Evolutionary conservation across 2,797 vertebrate species (phyloP).

Genomic region (Typhlichthys subterraneus): DNA sequence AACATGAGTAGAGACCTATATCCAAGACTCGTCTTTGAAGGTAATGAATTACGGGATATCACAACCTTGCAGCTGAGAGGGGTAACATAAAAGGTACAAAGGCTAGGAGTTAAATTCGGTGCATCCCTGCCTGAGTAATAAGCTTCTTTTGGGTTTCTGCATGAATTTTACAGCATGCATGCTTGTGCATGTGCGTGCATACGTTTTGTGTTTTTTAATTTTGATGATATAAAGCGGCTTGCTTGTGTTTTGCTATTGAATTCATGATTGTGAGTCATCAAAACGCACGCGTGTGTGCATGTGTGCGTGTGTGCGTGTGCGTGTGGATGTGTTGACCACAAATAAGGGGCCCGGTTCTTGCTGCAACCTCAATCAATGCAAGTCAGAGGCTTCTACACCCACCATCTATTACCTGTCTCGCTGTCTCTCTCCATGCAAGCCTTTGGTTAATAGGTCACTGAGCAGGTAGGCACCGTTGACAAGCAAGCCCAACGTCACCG

Average conservation of each 20-base stretch:
- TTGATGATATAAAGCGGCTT: neutral
- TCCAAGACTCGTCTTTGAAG: conserved; percentile 62
- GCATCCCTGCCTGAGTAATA: conserved; percentile 37
- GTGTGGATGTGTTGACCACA: neutral
- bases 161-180: conserved; percentile 30
- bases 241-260: conserved; percentile 1
- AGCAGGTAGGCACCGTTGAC: conserved; percentile 15
- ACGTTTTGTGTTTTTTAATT: neutral
- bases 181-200: neutral
- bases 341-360: neutral
- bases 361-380: conserved; percentile 1
- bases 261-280: conserved; percentile 4
- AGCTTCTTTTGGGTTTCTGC: conserved; percentile 22
- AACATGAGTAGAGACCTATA: conserved; percentile 52
- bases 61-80: conserved; percentile 50
- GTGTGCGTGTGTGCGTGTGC: neutral
- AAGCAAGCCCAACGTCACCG: conserved; percentile 29
- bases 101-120: conserved; percentile 37
- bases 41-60: conserved; percentile 67
- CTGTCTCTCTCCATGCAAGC: conserved; percentile 1
- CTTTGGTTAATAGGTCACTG: conserved; percentile 22
- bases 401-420: conserved; percentile 8
- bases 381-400: neutral
- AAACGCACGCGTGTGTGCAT: conserved; percentile 15
- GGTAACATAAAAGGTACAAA: conserved; percentile 51